Base-by-base conservation (phyloP, 2,888 invertebrate species). In the Dinocampus coccinellae region DNA sequence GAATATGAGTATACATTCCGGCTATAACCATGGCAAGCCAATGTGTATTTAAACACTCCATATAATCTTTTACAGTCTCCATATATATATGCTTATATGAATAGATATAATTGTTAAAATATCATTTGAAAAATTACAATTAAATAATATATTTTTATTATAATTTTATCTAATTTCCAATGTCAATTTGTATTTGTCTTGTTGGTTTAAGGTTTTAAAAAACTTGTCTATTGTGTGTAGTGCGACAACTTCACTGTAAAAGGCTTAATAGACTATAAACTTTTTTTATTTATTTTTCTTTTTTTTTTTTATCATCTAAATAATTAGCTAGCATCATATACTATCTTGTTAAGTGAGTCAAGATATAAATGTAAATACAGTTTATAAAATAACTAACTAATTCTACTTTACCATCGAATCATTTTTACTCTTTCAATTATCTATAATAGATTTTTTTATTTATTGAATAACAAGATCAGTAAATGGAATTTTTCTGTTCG, bases 1-100 rank as follows among this genome's bases (percentile, higher is more conserved):
- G 78, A 2, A 87, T 73, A 70, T 87, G 85, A 9, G 82, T 83
- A 67, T 87, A 87, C 75, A 87, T 77, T 10, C 87, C 87, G 0
- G 86, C 83, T 0, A 72, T 69, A 0, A 87, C 84, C 24, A 87
- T 78, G 2, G 80, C 79, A 39, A 86, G 67, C 87, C 87, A 87
- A 71, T 87, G 87, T 58, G 79, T 80, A 77, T 86, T 86, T 29
- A 87, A 60, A 26, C 72, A 78, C 36, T 82, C 82, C 22, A 80
- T 16, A 39, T 75, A 84, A 16, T 85, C 83, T 55, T 77, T 82
- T n/a, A 85, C 62, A 6, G 72, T 72, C 10, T 86, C 86, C 86
- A 86, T 76, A 11, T n/a, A 16, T 26, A 3, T 22, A n/a, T 52
- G 10, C 7, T 29, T 29, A n/a, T n/a, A n/a, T n/a, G n/a, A n/a